Base-by-base conservation (phyloP, 1,140 invertebrate species). In the Brachionus rubens region DNA sequence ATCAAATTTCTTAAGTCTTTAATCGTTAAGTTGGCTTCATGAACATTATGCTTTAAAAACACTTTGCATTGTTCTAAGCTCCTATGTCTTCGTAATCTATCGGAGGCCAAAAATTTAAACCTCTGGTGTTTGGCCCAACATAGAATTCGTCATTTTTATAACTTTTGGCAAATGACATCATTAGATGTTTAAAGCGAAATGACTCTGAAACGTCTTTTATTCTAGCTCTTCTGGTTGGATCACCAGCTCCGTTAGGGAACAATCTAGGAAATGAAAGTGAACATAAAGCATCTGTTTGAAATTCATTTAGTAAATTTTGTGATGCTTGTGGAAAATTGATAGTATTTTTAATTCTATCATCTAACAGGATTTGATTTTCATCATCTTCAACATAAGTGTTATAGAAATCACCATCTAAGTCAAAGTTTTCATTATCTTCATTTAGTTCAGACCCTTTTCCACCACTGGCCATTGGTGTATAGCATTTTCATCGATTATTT, bases 251-350 rank as follows among this genome's bases (percentile, higher is more conserved):
- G n/a, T 56, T 59, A 40, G 30, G n/a, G 6, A 59, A 56, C 1
- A 56, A 24, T 54, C 26, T 54, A 1, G 24, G 50, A 54, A 54
- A 54, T 3, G 50, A 3, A 7, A 54, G 3, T 0, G 50, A 54
- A 10, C 50, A 54, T 24, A 54, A 3, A 30, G 50, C 24, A 54
- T 54, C 50, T 54, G 26, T 54, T 54, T 54, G 26, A 54, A 54
- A 36, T 36, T 36, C 33, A 9, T 36, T 26, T 54, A 24, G 26
- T 26, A 24, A 54, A 54, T 26, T 54, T 30, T 54, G 50, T 54
- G 50, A 54, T 14, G 50, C 50, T 54, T 54, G 50, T 52, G 50
- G 50, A 54, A 30, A 54, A 28, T 54, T 54, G 19, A 54, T 54
- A 54, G 50, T 21, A 3, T 36, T 36, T 9, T 36, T 36, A 5